Conservation (phyloP, 35 echinoderm and acorn worm species). For the Apostichopus japonicus region DNA sequence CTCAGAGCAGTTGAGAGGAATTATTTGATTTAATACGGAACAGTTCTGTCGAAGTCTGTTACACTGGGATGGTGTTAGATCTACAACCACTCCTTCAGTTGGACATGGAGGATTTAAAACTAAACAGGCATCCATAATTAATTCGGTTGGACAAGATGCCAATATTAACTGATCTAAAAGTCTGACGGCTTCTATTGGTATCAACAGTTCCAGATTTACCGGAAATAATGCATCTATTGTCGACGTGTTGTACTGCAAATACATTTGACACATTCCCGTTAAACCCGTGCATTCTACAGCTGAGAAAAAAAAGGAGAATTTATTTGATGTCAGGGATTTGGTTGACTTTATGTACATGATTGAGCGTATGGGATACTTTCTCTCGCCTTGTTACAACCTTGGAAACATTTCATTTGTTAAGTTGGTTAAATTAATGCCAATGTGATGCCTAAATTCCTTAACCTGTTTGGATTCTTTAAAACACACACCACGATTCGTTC, state of each 20-base stretch:
- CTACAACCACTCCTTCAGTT: background rate
- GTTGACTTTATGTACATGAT: background rate
- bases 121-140: background rate
- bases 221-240: background rate
- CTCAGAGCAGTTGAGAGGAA: no score
- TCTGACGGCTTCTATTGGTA: background rate
- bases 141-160: background rate
- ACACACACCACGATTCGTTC: no score
- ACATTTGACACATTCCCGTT: background rate
- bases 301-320: background rate
- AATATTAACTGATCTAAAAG: background rate
- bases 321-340: background rate
- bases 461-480: no score
- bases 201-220: background rate
- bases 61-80: background rate
- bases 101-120: background rate
- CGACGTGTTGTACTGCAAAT: background rate
- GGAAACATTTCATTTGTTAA: no score
- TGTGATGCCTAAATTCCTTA: no score
- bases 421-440: no score
- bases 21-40: no score
- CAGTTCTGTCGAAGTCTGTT: background rate
- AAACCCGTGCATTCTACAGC: background rate
- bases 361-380: background rate
- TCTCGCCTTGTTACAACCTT: no score